These are phyloP conservation scores for Pterostichus madidus DNA, from an alignment of 2,888 invertebrate species.

Conservation along the genomic window DNA sequence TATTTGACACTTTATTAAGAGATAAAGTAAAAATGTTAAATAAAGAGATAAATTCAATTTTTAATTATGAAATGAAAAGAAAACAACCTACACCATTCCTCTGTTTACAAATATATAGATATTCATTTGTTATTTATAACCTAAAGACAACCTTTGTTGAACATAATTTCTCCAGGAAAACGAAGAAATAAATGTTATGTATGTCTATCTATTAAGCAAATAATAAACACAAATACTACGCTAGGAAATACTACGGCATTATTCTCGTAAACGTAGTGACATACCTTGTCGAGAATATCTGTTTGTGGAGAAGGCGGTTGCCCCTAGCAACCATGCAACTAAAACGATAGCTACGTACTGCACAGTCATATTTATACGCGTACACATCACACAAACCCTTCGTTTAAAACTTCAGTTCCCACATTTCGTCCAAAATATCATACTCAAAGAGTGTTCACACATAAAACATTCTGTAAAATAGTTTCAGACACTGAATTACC, in stretches of 20 bases:
- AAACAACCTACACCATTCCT: background rate
- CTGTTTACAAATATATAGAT: background rate
- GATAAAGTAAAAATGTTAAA: too few relatives aligned
- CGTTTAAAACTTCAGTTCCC: slow-evolving; percentile 12
- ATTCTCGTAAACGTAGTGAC: background rate
- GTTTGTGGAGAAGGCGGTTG: slow-evolving; percentile 50
- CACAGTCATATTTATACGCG: slow-evolving; percentile 28
- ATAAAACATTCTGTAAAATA: background rate
- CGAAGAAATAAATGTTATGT: too few relatives aligned
- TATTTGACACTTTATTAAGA: too few relatives aligned
- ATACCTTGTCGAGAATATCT: slow-evolving; percentile 43
- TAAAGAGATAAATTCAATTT: background rate
- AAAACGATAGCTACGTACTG: slow-evolving; percentile 32
- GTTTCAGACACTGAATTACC: background rate
- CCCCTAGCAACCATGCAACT: slow-evolving; percentile 56
- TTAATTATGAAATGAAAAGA: background rate
- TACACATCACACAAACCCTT: background rate
- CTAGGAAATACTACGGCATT: background rate
- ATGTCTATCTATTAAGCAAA: too few relatives aligned
- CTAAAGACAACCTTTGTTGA: too few relatives aligned
- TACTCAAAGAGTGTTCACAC: background rate
- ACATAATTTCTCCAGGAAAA: too few relatives aligned
- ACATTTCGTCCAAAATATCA: slow-evolving; percentile 31
- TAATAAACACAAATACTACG: too few relatives aligned
- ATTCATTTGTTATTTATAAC: too few relatives aligned